Base-by-base conservation (phyloP, 2,113 vertebrate species). In the Jacana jacana region DNA sequence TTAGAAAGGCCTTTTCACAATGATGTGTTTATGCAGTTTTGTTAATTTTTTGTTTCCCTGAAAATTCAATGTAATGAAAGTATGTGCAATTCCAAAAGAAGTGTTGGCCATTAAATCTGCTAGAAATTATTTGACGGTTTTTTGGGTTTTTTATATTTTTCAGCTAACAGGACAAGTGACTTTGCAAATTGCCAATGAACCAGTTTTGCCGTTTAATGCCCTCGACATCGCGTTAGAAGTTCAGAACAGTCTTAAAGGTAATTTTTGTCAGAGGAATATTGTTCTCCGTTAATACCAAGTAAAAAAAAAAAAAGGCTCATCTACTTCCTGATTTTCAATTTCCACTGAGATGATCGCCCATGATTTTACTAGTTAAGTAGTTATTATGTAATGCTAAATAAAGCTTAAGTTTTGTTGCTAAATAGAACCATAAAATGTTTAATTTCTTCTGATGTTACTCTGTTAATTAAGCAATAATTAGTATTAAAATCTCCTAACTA, bases 221-320 rank as follows among this genome's bases (percentile, higher is more conserved):
- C 98, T 99, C 52, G 99, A 99, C 97, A 97, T 99, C 44, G 99
- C 98, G 2, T 97, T 99, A 97, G 98, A 99, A 97, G 98, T 99
- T 96, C 99, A 99, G 96, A 99, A 98, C 96, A 99, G 97, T 89
- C 99, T 99, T 77, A 99, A 98, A 99, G 99, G 99, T 99, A 98
- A 98, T 89, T 96, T 90, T 72, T 86, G 30, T 87, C 86, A 93
- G 40, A 90, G 61, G 75, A 88, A 82, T 89, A 54, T 49, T 69
- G 10, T 94, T 96, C 82, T 91, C 24, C 80, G 31, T 63, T 70
- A 86, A 75, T 93, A n/a, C 9, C 68, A 81, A 5, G n/a, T 13
- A 2, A 1, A 60, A 42, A 40, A 60, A 42, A 40, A 40, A 22
- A 58, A 60, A 19, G 19, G 6, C 35, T 85, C 15, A 40, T 63